Base-by-base conservation (phyloP, 2,797 vertebrate species). In the Myotis daubentonii region DNA sequence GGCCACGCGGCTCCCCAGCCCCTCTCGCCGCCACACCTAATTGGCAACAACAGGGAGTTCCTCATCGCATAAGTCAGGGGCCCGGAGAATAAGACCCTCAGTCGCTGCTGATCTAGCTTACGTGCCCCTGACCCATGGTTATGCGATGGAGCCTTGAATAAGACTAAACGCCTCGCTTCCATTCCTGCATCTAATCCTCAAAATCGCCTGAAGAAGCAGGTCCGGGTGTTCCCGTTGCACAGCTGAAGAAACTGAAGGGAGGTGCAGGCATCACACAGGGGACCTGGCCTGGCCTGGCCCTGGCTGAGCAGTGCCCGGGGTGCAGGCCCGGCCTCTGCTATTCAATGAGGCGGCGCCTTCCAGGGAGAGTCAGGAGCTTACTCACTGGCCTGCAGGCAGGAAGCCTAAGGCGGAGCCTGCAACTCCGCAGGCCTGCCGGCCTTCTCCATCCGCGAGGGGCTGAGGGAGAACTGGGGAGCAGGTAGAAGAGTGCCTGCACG, bases 281-380 rank as follows among this genome's bases (percentile, higher is more conserved):
- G 28, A 5, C 65, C 68, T 12, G 22, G 10, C 12, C 68, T 12
- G 22, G 10, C 12, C 2, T 33, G 74, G 85, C 51, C 70, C 33
- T 28, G 36, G 55, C 30, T 22, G 8, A 5, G 30, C 47, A 0
- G 53, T 19, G 1, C 23, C 0, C 38, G 5, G 38, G 0, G 53
- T 49, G 11, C 17, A 22, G 20, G 22, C 38, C 30, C 5, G 8
- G 51, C 47, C n/a, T 51, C 17, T 22, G 41, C 53, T 25, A 1
- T n/a, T 53, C 75, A 11, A 22, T 57, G 9, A 20, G 38, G 55
- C 8, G 20, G n/a, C 33, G 30, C 11, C 19, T 53, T 41, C 38
- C 79, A 16, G 28, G 80, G 19, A 23, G 17, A 36, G 47, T 28
- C 11, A 0, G 60, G 28, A 30, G 5, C 60, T 25, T 28, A 3